Base-by-base conservation (phyloP, 1,140 invertebrate species). In the Tachypleus tridentatus region DNA sequence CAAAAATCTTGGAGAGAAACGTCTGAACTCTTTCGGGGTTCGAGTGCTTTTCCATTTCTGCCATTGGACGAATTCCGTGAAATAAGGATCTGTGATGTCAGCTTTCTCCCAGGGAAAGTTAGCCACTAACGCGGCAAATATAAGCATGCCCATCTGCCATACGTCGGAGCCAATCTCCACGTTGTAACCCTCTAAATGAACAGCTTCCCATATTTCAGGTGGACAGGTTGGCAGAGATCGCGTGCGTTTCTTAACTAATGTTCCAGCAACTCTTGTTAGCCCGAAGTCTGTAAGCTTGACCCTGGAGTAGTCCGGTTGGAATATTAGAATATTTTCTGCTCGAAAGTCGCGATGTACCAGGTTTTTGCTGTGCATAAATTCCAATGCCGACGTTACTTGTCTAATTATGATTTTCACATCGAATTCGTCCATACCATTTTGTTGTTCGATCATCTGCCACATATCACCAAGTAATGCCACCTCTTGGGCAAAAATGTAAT, bases 241-340 rank as follows among this genome's bases (percentile, higher is more conserved):
- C 11, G 70, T 72, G 8, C 72, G 64, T 69, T 79, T 81, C 61
- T 80, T 77, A 3, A 90, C 86, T 57, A 89, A 74, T 3, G 81
- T 79, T 1, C 88, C 87, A 59, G 84, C 84, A 68, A 82, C 80
- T 50, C 84, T 79, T 0, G 87, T 80, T 76, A 96, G 88, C 0
- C 94, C 94, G 73, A 98, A 98, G 78, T 98, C 95, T 74, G 92
- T 95, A 56, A 98, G 79, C 78, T 98, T 98, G 29, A 98, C 89
- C 67, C 90, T 58, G 5, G 64, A 57, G 51, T 71, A 68, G 49
- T 72, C 68, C 10, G 62, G 65, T 6, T 59, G 56, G 63, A 77
- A 78, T 6, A 77, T 70, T 4, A 78, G 67, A 53, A 77, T 71
- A 60, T 77, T 78, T 64, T 78, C 77, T 0, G 77, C 75, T 10